phyloP scores from a whole-genome alignment of 2,888 invertebrate species.

The Alcis repandata region DNA sequence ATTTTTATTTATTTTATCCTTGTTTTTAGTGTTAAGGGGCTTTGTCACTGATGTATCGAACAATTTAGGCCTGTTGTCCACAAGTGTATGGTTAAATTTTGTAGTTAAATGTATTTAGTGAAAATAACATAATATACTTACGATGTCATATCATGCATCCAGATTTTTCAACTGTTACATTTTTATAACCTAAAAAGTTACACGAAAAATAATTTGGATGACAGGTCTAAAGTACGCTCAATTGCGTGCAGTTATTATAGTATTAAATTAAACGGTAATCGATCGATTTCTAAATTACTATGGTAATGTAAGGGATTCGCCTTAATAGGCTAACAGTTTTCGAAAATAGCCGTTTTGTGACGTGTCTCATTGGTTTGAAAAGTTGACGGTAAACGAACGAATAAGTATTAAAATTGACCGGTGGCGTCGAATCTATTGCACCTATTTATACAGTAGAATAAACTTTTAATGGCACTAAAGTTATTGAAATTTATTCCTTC shows the following conservation, averaged over 20 bases:
- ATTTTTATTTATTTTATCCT: conserved; percentile 60
- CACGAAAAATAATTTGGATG: conserved; percentile 12
- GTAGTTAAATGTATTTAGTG: neutral
- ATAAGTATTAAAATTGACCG: too few species aligned
- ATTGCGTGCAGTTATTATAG: conserved; percentile 38
- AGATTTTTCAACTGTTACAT: neutral
- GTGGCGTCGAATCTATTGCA: too few species aligned
- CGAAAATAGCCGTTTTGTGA: conserved; percentile 46
- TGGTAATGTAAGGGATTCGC: conserved; percentile 57
- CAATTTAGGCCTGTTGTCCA: conserved; percentile 33
- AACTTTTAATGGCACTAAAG: too few species aligned
- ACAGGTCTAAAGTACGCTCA: conserved; percentile 16
- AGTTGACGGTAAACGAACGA: too few species aligned
- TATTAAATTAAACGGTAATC: conserved; percentile 49
- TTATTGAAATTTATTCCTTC: too few species aligned
- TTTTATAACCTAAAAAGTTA: neutral
- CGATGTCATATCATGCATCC: conserved; percentile 1
- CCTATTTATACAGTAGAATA: too few species aligned
- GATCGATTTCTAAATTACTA: conserved; percentile 46
- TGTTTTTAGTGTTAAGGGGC: conserved; percentile 46
- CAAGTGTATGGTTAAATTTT: conserved; percentile 3
- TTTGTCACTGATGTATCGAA: conserved; percentile 44
- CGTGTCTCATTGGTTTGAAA: conserved; percentile 36
- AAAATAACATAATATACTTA: neutral
- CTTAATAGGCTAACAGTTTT: conserved; percentile 68